Evolutionary conservation across 2,888 invertebrate genomes (phyloP).

Genomic region (Eupeodes luniger): DNA sequence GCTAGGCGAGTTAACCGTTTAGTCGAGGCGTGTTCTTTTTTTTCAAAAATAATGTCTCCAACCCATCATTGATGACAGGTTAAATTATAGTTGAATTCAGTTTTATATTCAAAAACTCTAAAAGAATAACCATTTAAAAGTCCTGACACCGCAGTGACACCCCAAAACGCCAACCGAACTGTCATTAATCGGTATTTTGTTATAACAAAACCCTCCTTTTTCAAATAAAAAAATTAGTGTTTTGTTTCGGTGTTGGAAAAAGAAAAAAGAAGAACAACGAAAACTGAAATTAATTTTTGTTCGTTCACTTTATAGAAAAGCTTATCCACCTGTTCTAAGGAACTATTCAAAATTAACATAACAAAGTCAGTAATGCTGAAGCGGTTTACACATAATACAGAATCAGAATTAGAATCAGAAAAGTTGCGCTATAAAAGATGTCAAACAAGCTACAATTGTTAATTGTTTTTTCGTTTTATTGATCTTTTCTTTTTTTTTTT

Average conservation of each 20-base stretch:
- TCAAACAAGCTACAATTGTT: constrained; percentile 68
- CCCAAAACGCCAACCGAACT: constrained; percentile 28
- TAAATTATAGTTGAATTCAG: constrained; percentile 53
- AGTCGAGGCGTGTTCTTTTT: constrained; percentile 21
- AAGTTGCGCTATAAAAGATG: constrained; percentile 67
- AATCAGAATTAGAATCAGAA: constrained; percentile 22
- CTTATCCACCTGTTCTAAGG: constrained; percentile 54
- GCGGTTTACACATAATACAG: constrained; percentile 22
- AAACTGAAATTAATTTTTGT: constrained; percentile 33
- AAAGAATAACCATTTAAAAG: constrained; percentile 26
- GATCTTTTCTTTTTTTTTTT: neutral
- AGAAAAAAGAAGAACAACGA: constrained; percentile 29
- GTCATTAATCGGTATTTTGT: constrained; percentile 49
- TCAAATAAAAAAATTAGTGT: constrained; percentile 49
- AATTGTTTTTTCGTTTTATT: constrained; percentile 42
- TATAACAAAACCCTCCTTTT: constrained; percentile 32
- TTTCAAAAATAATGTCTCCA: constrained; percentile 12
- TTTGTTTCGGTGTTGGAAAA: constrained; percentile 39
- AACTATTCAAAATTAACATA: constrained; percentile 56
- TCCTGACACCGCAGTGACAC: constrained; percentile 21
- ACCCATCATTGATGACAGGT: constrained; percentile 43
- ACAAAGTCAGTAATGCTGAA: constrained; percentile 58
- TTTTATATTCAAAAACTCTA: constrained; percentile 27
- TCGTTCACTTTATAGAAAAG: constrained; percentile 26
- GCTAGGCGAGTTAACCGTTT: constrained; percentile 18